Evolutionary conservation across 1,140 invertebrate genomes (phyloP).

Genomic region (Thalassaphorura encarpata): DNA sequence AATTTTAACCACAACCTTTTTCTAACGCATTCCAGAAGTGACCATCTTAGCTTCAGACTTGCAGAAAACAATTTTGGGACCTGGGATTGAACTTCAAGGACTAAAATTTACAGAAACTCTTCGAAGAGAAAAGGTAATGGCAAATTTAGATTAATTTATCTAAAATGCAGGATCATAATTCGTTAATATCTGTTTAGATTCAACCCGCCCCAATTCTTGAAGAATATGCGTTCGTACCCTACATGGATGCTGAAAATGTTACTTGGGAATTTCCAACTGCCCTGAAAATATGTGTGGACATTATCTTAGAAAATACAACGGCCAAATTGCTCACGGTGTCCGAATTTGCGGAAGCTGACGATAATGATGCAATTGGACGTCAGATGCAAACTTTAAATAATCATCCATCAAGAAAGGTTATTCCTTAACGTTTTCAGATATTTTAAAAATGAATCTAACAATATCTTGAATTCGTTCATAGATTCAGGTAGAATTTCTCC

Average conservation of each 20-base stretch:
- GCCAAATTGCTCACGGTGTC: conserved; percentile 59
- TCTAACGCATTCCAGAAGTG: conserved; percentile 43
- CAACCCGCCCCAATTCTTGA: conserved; percentile 69
- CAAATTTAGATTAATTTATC: not conserved
- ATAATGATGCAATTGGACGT: no score
- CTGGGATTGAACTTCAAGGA: conserved; percentile 78
- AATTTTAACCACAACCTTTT: not conserved
- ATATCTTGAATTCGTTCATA: no score
- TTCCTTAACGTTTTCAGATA: no score
- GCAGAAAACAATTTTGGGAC: no score
- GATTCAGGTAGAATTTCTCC: no score
- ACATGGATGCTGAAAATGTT: conserved; percentile 43
- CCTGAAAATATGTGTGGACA: not conserved
- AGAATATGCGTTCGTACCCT: conserved; percentile 67
- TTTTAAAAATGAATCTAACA: no score
- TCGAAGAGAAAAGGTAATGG: conserved; percentile 50
- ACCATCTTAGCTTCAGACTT: no score
- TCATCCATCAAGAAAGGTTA: no score
- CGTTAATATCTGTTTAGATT: not conserved
- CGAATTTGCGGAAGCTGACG: conserved; percentile 49
- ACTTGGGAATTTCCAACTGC: not conserved
- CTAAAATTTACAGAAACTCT: conserved; percentile 83
- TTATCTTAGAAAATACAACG: conserved; percentile 61
- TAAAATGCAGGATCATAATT: not conserved
- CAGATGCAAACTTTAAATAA: no score